A percentile compares a stretch with the other conserved stretches of the same genome.
These are phyloP conservation scores for Acinonyx jubatus DNA, from an alignment of 2,113 vertebrate genomes.

Conservation along the genomic window DNA sequence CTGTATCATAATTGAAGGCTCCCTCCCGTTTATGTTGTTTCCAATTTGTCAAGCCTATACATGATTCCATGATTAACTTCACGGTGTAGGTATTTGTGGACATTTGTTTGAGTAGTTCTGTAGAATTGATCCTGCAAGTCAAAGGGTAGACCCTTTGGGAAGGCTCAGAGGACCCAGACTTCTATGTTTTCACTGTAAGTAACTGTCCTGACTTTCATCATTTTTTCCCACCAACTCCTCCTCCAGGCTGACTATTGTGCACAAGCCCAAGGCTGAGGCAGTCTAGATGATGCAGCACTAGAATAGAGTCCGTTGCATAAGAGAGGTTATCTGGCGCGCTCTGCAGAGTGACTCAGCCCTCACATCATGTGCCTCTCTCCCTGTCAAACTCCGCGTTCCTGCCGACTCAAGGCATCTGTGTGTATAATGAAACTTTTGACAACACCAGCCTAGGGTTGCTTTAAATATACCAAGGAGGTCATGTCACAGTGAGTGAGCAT, in stretches of 20 bases:
- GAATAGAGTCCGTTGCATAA: not conserved
- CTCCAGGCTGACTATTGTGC: not conserved
- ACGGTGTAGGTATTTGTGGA: not conserved
- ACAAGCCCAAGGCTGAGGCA: not conserved
- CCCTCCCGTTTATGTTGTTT: not conserved
- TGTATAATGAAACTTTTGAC: constrained; percentile 12
- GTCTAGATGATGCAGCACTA: not conserved
- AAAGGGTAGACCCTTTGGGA: not conserved
- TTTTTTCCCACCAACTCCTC: not conserved
- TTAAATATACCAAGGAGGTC: constrained; percentile 61
- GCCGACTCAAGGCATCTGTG: constrained; percentile 4
- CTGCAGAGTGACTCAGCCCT: not conserved
- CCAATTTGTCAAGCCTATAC: not conserved
- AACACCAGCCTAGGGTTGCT: not conserved
- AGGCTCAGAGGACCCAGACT: not conserved
- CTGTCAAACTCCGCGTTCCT: not conserved
- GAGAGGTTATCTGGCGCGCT: not conserved
- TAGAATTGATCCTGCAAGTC: not conserved
- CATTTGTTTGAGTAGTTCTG: not conserved
- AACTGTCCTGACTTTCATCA: not conserved
- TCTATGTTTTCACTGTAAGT: not conserved
- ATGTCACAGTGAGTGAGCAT: constrained; percentile 33
- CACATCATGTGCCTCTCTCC: not conserved
- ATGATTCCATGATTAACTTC: not conserved
- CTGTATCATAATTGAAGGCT: not conserved